phyloP scores from a whole-genome alignment of 2,797 vertebrate species.

The Nasua narica region DNA sequence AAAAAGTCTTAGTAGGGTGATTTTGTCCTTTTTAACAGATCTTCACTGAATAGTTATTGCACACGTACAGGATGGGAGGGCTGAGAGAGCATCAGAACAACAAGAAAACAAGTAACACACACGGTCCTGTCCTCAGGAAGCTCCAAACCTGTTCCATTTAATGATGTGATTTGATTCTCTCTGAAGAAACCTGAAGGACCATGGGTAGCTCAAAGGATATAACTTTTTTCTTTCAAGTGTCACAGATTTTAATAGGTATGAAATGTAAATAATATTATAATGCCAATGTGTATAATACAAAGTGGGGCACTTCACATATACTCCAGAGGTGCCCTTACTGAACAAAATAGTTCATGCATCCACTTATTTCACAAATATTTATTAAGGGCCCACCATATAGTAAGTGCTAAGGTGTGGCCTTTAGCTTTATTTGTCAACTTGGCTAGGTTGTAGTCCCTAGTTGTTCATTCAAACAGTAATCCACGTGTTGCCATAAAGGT shows the following conservation, averaged over 20 bases:
- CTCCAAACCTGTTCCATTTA: neutral
- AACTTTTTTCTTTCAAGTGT: neutral
- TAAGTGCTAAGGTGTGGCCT: neutral
- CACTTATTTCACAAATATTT: neutral
- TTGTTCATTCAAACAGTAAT: neutral
- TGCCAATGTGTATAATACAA: neutral
- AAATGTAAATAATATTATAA: neutral
- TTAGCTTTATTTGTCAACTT: neutral
- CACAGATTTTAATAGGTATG: neutral
- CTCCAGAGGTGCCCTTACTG: neutral
- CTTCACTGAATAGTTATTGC: neutral
- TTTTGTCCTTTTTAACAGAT: neutral
- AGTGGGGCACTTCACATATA: neutral
- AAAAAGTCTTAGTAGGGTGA: neutral
- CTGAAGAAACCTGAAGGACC: neutral
- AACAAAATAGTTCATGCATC: neutral
- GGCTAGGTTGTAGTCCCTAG: neutral
- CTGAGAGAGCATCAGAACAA: neutral
- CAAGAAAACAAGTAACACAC: neutral
- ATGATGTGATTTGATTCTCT: neutral
- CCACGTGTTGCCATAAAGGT: neutral
- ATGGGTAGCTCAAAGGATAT: neutral
- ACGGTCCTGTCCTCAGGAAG: neutral
- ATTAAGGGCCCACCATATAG: neutral
- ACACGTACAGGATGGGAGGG: too few species aligned